phyloP scores from a whole-genome alignment of 1,140 invertebrate species.

The Drosophila bipectinata region DNA sequence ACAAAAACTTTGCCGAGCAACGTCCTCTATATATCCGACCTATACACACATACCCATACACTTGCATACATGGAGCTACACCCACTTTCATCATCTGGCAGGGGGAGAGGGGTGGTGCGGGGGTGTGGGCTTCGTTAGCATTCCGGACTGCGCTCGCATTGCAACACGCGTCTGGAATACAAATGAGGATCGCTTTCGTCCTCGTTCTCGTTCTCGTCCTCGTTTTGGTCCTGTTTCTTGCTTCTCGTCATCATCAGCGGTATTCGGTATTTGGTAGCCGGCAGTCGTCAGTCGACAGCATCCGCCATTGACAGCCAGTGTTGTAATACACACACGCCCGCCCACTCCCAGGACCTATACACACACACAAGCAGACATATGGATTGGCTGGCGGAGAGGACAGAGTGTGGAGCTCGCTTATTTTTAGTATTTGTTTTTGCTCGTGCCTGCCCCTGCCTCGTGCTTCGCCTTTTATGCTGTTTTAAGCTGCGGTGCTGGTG shows the following conservation, averaged over 20 bases:
- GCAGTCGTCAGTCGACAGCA: constrained; percentile 60
- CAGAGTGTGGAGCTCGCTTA: constrained; percentile 53
- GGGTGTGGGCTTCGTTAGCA: constrained; percentile 64
- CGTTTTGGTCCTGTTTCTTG: constrained; percentile 40
- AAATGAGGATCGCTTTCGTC: constrained; percentile 82
- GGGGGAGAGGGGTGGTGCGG: constrained; percentile 7
- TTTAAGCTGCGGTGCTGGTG: constrained; percentile 35
- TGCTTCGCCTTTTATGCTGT: constrained; percentile 35
- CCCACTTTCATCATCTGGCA: constrained; percentile 72
- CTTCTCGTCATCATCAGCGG: constrained; percentile 52
- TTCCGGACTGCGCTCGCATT: constrained; percentile 64
- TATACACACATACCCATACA: constrained; percentile 32
- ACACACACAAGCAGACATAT: constrained; percentile 16
- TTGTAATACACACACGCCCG: constrained; percentile 38
- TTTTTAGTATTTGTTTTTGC: constrained; percentile 75
- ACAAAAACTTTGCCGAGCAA: constrained; percentile 35
- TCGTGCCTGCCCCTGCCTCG: constrained; percentile 35
- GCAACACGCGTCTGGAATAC: constrained; percentile 79
- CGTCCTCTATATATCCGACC: constrained; percentile 67
- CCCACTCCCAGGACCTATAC: neutral
- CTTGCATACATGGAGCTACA: constrained; percentile 29
- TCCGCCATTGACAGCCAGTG: constrained; percentile 72
- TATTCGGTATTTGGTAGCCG: constrained; percentile 37
- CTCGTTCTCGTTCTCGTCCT: constrained; percentile 58
- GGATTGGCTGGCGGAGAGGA: constrained; percentile 34